Evolutionary conservation across 2,113 vertebrate genomes (phyloP).

Genomic region (Dinomys branickii): DNA sequence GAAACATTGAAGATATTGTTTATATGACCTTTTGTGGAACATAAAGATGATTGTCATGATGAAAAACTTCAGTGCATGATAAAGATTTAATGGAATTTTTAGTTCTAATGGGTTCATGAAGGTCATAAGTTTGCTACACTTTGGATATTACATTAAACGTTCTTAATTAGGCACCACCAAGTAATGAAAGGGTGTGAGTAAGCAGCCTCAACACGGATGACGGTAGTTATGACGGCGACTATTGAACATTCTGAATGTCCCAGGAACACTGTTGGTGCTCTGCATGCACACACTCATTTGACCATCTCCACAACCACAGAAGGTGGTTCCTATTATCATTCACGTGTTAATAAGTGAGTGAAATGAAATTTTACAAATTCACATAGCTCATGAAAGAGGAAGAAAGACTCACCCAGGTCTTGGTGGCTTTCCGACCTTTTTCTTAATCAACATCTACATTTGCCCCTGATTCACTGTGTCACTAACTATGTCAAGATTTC

Average conservation of each 20-base stretch:
- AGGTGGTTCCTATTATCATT: neutral
- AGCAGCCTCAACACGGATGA: neutral
- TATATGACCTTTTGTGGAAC: slow-evolving; percentile 20
- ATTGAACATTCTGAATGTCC: neutral
- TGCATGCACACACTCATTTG: neutral
- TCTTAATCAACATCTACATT: neutral
- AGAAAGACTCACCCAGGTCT: neutral
- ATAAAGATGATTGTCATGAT: slow-evolving; percentile 5
- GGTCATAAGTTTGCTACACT: neutral
- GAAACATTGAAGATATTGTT: slow-evolving; percentile 51
- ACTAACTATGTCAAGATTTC: neutral
- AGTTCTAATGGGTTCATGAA: slow-evolving; percentile 20
- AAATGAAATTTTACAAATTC: slow-evolving; percentile 16
- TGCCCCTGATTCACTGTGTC: neutral
- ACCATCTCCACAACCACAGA: neutral
- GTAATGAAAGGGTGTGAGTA: neutral
- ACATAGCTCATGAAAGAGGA: neutral
- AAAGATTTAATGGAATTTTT: neutral
- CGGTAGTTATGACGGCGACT: neutral
- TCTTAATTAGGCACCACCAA: neutral
- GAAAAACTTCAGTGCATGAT: neutral
- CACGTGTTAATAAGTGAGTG: neutral
- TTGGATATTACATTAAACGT: slow-evolving; percentile 30
- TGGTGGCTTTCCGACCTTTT: neutral
- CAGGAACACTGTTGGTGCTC: neutral